Percentiles rank a stretch among this genome's conserved stretches.
phyloP scores from a whole-genome alignment of 2,113 vertebrate genomes.

The Gymnarchus niloticus region DNA sequence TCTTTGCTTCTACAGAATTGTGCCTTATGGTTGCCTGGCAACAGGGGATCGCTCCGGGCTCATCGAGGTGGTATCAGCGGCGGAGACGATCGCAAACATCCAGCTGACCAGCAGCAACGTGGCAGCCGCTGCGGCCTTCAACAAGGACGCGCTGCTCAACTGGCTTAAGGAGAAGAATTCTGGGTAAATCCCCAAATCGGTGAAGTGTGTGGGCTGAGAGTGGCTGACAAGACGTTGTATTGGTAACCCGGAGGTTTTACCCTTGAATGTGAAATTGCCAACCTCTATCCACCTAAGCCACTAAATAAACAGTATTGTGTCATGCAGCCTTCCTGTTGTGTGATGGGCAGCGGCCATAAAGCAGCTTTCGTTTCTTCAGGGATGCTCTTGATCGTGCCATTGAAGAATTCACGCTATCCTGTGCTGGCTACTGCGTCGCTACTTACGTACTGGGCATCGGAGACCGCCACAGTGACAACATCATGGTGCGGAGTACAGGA shows the following conservation, averaged over 20 bases:
- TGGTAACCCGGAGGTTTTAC: too few relatives aligned
- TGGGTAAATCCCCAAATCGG: constrained; percentile 64
- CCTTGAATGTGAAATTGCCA: background rate
- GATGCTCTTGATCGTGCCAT: constrained; percentile 92
- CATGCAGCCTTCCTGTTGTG: too few relatives aligned
- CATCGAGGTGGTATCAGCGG: constrained; percentile 91
- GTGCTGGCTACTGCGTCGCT: constrained; percentile 99
- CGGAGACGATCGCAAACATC: constrained; percentile 97
- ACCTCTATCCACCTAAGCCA: too few relatives aligned
- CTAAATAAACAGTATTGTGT: too few relatives aligned
- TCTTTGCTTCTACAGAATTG: constrained; percentile 63
- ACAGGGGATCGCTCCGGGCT: constrained; percentile 91
- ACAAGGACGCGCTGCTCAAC: constrained; percentile 95
- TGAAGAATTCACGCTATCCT: constrained; percentile 94
- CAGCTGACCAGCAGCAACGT: constrained; percentile 96
- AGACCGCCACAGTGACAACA: constrained; percentile 97
- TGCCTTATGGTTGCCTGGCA: constrained; percentile 91
- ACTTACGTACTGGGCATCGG: constrained; percentile 96
- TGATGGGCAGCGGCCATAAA: too few relatives aligned
- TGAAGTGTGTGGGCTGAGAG: background rate
- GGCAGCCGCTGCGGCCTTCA: constrained; percentile 92
- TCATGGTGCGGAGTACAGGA: constrained; percentile 96
- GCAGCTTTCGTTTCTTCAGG: too few relatives aligned
- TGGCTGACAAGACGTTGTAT: too few relatives aligned
- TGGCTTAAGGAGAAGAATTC: constrained; percentile 97